Evolutionary conservation across 35 echinoderm and acorn worm genomes (phyloP).

Genomic region (Heliocidaris tuberculata): DNA sequence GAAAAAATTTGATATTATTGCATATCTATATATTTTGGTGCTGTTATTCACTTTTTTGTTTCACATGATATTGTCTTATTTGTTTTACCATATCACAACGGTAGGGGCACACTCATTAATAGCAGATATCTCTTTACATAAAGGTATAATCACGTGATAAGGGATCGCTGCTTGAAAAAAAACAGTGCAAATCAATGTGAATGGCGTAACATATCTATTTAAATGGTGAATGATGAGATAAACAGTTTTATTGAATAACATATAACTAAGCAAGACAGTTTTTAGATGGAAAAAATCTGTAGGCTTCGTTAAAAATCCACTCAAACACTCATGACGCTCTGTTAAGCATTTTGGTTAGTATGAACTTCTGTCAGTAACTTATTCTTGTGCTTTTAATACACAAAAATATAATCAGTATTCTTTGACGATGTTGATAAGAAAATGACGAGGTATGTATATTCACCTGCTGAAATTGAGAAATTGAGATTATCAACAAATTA

Average conservation of each 20-base stretch:
- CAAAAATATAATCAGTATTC: background rate
- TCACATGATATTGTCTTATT: background rate
- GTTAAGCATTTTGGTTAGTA: background rate
- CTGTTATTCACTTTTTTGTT: background rate
- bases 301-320: background rate
- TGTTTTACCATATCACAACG: background rate
- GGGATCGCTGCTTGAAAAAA: background rate
- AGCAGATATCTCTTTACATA: background rate
- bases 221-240: background rate
- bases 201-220: background rate
- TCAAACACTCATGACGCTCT: background rate
- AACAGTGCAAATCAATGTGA: background rate
- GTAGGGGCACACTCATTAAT: background rate
- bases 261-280: background rate
- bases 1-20: conserved; percentile 12
- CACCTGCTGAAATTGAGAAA: background rate
- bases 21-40: conserved; percentile 46
- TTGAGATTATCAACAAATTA: too few species aligned
- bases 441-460: background rate
- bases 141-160: background rate
- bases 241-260: background rate
- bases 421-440: background rate
- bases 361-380: background rate
- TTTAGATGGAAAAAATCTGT: background rate
- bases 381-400: background rate